Percentiles rank a stretch among this genome's conserved stretches.
Conservation (phyloP, 2,888 invertebrate genomes). For the Zaprionus bogoriensis region DNA sequence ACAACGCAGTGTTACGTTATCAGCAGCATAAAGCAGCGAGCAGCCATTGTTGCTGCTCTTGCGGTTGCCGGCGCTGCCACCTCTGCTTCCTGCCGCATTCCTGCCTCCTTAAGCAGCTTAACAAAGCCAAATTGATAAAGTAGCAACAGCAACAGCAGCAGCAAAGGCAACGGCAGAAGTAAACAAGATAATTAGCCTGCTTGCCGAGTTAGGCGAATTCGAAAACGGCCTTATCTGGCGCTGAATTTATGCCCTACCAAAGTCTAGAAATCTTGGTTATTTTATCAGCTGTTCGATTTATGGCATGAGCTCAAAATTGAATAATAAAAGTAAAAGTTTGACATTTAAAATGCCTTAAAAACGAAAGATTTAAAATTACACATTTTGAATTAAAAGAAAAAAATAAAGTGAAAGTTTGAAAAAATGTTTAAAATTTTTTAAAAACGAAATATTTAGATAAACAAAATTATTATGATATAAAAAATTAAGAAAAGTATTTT, state of each 20-base stretch:
- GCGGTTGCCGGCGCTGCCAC: neutral
- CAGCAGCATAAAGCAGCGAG: conserved; percentile 12
- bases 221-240: conserved; percentile 1
- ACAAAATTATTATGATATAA: too few species aligned
- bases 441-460: too few species aligned
- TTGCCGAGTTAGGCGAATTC: conserved; percentile 9
- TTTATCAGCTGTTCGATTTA: neutral
- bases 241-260: neutral
- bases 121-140: conserved; percentile 23
- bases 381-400: too few species aligned
- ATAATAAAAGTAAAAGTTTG: neutral
- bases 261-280: too few species aligned
- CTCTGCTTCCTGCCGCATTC: conserved; percentile 6
- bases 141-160: neutral
- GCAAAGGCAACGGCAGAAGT: neutral
- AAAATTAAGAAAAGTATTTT: too few species aligned
- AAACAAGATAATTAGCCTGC: conserved; percentile 12
- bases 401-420: too few species aligned
- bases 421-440: too few species aligned
- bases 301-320: neutral
- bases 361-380: too few species aligned
- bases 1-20: conserved; percentile 27
- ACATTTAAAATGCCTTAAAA: too few species aligned
- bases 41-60: neutral
- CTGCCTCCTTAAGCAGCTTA: neutral